Conservation (phyloP, 2,113 vertebrate species). For the Tyrannus savana region DNA sequence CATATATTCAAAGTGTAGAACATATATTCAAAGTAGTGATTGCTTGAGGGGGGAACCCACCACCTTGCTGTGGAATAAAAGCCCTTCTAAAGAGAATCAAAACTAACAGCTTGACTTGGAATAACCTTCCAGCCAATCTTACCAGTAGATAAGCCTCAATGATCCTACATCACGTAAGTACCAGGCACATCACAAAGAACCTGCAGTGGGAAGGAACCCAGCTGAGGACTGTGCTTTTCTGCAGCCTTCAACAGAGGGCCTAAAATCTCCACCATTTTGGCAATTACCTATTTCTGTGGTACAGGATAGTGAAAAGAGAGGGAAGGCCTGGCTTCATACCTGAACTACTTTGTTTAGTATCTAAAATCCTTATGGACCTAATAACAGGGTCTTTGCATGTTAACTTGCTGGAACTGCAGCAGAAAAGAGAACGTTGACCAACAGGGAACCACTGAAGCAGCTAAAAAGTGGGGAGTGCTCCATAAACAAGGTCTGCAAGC, state of each 20-base stretch:
- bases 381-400: accelerated
- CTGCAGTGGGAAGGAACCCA: background rate
- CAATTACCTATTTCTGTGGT: background rate
- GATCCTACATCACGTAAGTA: accelerated
- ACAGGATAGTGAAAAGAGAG: background rate
- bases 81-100: background rate
- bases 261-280: background rate
- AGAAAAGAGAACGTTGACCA: background rate
- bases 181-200: background rate
- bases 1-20: background rate
- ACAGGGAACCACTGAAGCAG: background rate
- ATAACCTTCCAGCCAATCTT: background rate
- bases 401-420: background rate
- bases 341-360: background rate
- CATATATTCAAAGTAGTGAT: background rate
- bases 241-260: background rate
- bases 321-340: background rate
- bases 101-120: background rate
- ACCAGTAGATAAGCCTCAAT: accelerated
- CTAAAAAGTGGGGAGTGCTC: background rate
- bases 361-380: background rate
- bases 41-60: background rate
- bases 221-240: background rate
- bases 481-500: background rate
- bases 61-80: background rate